Evolutionary conservation across 1,140 invertebrate species (phyloP).

Genomic region (Venustaconcha ellipsiformis): DNA sequence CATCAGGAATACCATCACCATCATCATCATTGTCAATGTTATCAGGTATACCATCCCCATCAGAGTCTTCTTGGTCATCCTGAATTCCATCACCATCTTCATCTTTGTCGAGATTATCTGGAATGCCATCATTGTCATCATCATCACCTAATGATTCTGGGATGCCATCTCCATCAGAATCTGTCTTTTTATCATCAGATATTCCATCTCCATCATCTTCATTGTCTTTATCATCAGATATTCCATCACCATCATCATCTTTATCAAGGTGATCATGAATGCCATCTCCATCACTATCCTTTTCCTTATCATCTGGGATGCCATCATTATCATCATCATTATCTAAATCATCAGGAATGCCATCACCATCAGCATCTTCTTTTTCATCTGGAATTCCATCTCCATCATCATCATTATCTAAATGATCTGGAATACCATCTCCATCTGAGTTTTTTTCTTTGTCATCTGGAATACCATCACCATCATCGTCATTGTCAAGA

Average conservation of each 20-base stretch:
- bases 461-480: constrained; percentile 57
- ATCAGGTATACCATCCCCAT: constrained; percentile 59
- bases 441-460: constrained; percentile 54
- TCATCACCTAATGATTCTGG: constrained; percentile 50
- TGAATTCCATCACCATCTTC: constrained; percentile 58
- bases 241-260: constrained; percentile 57
- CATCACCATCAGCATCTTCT: constrained; percentile 44
- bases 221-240: constrained; percentile 53
- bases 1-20: constrained; percentile 56
- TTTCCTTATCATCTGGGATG: constrained; percentile 27
- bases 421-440: constrained; percentile 61
- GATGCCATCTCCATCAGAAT: constrained; percentile 62
- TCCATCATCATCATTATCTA: constrained; percentile 47
- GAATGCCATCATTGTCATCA: constrained; percentile 59
- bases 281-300: constrained; percentile 60
- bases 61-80: constrained; percentile 48
- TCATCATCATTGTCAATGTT: constrained; percentile 45
- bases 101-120: constrained; percentile 51
- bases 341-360: constrained; percentile 37
- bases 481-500: constrained; percentile 56
- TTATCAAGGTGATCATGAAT: constrained; percentile 40
- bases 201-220: constrained; percentile 56
- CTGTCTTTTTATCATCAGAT: constrained; percentile 51
- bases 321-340: constrained; percentile 49
- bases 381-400: constrained; percentile 42